phyloP scores from a whole-genome alignment of 2,797 vertebrate genomes.

The Philypnodon macrostomus region DNA sequence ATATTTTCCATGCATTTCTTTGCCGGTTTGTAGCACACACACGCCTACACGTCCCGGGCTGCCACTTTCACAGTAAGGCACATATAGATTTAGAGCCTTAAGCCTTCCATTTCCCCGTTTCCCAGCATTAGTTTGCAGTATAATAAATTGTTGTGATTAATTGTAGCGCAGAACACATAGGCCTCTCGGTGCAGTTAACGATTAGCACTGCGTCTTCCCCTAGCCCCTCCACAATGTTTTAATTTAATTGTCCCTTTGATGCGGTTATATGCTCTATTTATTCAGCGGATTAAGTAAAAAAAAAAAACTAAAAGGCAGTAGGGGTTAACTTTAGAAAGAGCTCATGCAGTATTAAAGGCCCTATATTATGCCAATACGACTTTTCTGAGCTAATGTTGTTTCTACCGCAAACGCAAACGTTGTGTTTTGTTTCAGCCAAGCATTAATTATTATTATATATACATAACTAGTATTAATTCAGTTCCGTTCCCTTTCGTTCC shows the following conservation, averaged over 20 bases:
- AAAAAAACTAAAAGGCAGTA: slow-evolving; percentile 75
- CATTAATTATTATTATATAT: no score
- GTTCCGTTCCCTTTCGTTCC: no score
- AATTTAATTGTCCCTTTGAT: slow-evolving; percentile 79
- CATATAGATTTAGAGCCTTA: slow-evolving; percentile 50
- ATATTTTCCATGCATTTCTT: slow-evolving; percentile 59
- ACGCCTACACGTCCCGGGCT: slow-evolving; percentile 27
- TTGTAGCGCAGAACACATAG: slow-evolving; percentile 49
- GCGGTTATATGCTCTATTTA: slow-evolving; percentile 74
- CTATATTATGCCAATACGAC: no score
- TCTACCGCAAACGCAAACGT: no score
- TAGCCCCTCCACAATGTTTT: slow-evolving; percentile 71
- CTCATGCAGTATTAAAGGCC: slow-evolving; percentile 76
- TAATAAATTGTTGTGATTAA: slow-evolving; percentile 70
- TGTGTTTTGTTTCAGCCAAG: no score
- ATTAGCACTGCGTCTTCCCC: slow-evolving; percentile 67
- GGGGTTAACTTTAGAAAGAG: slow-evolving; percentile 69
- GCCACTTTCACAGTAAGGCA: slow-evolving; percentile 37
- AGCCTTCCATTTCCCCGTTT: slow-evolving; percentile 41
- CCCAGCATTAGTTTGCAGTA: slow-evolving; percentile 53
- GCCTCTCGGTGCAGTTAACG: slow-evolving; percentile 60
- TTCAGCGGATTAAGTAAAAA: slow-evolving; percentile 73
- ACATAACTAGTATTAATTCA: no score
- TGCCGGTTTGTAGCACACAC: slow-evolving; percentile 24
- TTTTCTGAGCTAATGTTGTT: no score